Base-by-base conservation (phyloP, 64 coral and sea anemone genomes). In the Actinia equina region DNA sequence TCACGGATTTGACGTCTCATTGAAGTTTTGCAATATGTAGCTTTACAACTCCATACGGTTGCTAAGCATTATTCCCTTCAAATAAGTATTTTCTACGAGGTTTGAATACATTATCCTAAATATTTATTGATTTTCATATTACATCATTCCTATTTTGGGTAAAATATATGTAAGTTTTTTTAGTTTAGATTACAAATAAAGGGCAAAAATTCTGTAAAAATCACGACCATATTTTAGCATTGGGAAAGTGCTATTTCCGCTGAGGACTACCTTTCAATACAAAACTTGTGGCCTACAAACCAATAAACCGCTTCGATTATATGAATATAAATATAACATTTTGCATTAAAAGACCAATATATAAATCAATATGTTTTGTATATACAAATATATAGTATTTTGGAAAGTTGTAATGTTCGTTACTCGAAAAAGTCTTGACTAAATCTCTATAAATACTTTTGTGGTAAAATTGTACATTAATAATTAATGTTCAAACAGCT, bases 341-440 rank as follows among this genome's bases (percentile, higher is more conserved):
- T 65, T 65, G 62, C 9, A 65, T n/a, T 9, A 20, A 65, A 65
- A 65, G 19, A 65, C 62, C 19, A 65, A 65, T 65, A 65, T 65
- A 65, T 65, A 23, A 65, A n/a, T 65, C 1, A 20, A 20, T 7
- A n/a, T 65, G 18, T 65, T 65, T 65, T 23, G 19, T 65, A 23
- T 65, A 65, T 23, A 20, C 22, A 65, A 20, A 65, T n/a, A 65
- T 65, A 65, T 20, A 65, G 19, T 65, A 65, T 65, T 65, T 65
- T 65, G 62, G 14, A 23, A 65, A 65, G 22, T 65, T 65, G 14
- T 8, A 23, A 65, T 65, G 62, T 65, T 65, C 23, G 62, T n/a
- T 65, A 65, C 55, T 8, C 0, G 54, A 60, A 85, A 85, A 63
- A 85, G 58, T 20, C 8, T 62, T 85, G 83, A 85, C 83, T 61